phyloP scores from a whole-genome alignment of 2,888 invertebrate genomes.

The Lithophane leautieri region DNA sequence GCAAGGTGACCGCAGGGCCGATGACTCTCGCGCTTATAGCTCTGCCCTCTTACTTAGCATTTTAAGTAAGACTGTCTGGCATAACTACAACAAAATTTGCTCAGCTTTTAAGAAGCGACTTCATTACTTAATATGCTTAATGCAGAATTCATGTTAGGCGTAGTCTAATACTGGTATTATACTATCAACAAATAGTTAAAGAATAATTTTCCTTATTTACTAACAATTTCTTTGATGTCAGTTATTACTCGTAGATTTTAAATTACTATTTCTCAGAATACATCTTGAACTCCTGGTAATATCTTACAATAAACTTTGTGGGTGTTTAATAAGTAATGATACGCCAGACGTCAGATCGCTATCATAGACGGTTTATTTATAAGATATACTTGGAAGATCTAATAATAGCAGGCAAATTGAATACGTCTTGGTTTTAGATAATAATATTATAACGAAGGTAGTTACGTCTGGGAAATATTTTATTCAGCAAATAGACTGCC shows the following conservation, averaged over 20 bases:
- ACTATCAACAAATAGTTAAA: not conserved
- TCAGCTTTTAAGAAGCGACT: not conserved
- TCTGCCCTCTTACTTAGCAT: not conserved
- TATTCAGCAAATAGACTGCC: not conserved
- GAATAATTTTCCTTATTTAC: not conserved
- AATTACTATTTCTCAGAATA: not conserved
- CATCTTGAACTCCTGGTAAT: not conserved
- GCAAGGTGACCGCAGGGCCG: slow-evolving; percentile 13
- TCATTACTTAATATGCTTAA: not conserved
- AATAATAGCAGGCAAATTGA: not conserved
- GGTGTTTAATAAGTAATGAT: not conserved
- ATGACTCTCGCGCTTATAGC: not conserved
- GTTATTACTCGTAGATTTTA: not conserved
- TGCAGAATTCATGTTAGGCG: not conserved
- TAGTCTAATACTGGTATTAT: not conserved
- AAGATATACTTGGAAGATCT: not conserved
- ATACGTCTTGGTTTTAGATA: not conserved
- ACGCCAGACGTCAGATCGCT: not conserved
- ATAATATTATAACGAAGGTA: not conserved
- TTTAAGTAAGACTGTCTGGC: not conserved
- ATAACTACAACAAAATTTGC: not conserved
- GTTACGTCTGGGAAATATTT: too few species aligned
- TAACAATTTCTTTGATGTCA: not conserved
- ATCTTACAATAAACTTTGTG: not conserved
- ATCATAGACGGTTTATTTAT: not conserved